Conservation (phyloP, 2,888 invertebrate species). For the Rhogogaster chlorosoma region DNA sequence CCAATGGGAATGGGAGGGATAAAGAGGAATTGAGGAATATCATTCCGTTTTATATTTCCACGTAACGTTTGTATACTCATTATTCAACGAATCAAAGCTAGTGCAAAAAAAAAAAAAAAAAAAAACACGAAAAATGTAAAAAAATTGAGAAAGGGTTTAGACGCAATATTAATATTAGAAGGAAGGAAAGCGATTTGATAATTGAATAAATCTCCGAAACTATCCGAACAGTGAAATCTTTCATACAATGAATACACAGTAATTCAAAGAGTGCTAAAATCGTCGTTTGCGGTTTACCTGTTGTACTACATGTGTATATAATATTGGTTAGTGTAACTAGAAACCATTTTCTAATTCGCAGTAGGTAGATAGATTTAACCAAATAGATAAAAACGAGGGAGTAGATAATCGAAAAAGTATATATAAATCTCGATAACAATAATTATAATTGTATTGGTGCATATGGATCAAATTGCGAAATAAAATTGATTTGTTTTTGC, state of each 20-base stretch:
- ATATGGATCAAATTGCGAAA: not conserved
- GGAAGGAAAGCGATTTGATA: not conserved
- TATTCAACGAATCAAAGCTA: not conserved
- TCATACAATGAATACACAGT: not conserved
- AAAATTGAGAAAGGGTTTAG: not conserved
- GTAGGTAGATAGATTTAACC: not conserved
- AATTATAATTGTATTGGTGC: not conserved
- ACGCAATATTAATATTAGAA: not conserved
- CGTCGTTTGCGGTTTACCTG: not conserved
- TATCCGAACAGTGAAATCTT: not conserved
- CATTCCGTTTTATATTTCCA: conserved; percentile 14
- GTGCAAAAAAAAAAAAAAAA: not conserved
- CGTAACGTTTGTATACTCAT: not conserved
- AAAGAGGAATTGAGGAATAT: not conserved
- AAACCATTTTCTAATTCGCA: not conserved
- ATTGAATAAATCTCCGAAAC: not conserved
- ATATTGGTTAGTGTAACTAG: not conserved
- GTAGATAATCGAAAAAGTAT: not conserved
- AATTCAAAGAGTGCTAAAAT: not conserved
- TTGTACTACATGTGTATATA: not conserved
- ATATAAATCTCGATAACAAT: not conserved
- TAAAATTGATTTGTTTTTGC: not conserved
- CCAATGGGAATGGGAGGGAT: not conserved
- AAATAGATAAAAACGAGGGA: not conserved
- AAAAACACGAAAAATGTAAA: too few species aligned